Evolutionary conservation across 2,888 invertebrate genomes (phyloP).

Genomic region (Plagodis dolabraria): DNA sequence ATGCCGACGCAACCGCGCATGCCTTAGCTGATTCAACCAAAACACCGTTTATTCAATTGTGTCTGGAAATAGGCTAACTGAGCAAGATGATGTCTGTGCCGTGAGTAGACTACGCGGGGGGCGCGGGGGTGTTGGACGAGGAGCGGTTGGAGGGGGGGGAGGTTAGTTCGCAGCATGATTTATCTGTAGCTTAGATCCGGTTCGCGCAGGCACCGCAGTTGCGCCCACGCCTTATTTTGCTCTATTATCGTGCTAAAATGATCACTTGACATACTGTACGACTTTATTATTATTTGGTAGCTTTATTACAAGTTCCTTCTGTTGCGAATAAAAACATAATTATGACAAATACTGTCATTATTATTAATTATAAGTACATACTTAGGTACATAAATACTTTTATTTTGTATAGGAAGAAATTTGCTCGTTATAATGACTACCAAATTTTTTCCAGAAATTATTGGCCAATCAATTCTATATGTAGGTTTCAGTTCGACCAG

Average conservation of each 20-base stretch:
- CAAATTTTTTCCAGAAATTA: no score
- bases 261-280: slow-evolving; percentile 63
- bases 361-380: no score
- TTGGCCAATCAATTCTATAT: not conserved
- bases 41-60: slow-evolving; percentile 39
- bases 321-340: no score
- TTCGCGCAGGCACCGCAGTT: slow-evolving; percentile 60
- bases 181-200: slow-evolving; percentile 79
- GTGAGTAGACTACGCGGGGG: slow-evolving; percentile 33
- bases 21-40: slow-evolving; percentile 33
- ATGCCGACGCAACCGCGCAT: slow-evolving; percentile 23
- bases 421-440: no score
- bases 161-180: slow-evolving; percentile 66
- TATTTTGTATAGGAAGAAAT: no score
- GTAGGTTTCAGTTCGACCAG: not conserved
- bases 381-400: no score
- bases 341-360: no score
- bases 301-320: not conserved
- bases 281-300: slow-evolving; percentile 49
- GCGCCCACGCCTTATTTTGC: slow-evolving; percentile 75
- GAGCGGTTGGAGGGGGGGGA: slow-evolving; percentile 41
- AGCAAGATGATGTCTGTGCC: slow-evolving; percentile 38
- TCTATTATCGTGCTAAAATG: slow-evolving; percentile 75
- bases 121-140: slow-evolving; percentile 29
- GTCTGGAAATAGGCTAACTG: slow-evolving; percentile 38